Evolutionary conservation across 2,797 vertebrate genomes (phyloP), one percentile per base, ranked within the genome.

Genomic region (Sus cebifrons): DNA sequence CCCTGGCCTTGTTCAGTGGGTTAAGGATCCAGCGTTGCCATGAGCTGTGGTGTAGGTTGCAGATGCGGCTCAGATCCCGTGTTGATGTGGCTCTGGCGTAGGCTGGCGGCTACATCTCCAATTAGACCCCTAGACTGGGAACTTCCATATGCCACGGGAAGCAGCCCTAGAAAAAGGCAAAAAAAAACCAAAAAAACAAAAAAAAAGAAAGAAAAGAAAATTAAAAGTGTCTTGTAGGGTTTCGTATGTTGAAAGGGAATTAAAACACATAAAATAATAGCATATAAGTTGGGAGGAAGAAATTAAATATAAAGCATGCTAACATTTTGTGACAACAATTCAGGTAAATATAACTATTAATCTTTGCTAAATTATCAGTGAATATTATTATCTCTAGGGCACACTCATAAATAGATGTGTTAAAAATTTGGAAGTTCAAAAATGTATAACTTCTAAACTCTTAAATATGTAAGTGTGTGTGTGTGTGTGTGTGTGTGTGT

Each of bases 181-280:
- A 36, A 36, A 3, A 88, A 88, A 91, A 62, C 32, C 32, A 32
- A 32, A 32, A 23, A 86, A 94, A 95, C 88, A 88, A 91, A 62
- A 23, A 86, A 94, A 95, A 91, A 86, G n/a, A 95, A 91, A 86
- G n/a, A 88, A 88, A 91, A 62, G 23, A 86, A 94, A 95, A 91
- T 71, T 44, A 49, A 89, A 83, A 52, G 3, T 40, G 4, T 68
- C 21, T 60, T 65, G 6, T 60, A 11, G 40, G 2, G 1, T 40
- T 78, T 85, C 18, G 58, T 75, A 44, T 18, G 65, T 2, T 91
- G 58, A 79, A n/a, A 75, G 11, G 49, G 7, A 81, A 56, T 74
- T 71, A 86, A 60, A 90, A 29, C 11, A 79, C 4, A 81, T 23
- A 82, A 88, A 88, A 62, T n/a, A 64, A 85, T 12, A 62, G 2